Conservation (phyloP, 2,113 vertebrate species). For the Psettodes erumei region DNA sequence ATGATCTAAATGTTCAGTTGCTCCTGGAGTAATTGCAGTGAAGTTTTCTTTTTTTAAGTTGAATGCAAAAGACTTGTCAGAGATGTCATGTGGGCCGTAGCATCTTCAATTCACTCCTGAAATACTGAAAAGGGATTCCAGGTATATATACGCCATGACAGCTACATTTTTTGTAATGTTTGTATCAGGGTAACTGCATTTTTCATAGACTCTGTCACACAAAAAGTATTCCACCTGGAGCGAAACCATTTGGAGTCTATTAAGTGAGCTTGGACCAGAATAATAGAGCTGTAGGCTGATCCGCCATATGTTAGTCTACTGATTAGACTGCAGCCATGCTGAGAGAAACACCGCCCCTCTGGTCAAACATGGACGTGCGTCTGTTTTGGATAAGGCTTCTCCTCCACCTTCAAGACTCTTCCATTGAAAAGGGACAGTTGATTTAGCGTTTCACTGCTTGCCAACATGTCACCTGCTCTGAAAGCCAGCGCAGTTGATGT, state of each 20-base stretch:
- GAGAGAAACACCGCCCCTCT: conserved; percentile 60
- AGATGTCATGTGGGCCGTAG: neutral
- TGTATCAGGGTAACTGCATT: conserved; percentile 6
- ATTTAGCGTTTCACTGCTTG: conserved; percentile 31
- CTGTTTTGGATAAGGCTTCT: conserved; percentile 59
- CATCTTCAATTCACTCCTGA: neutral
- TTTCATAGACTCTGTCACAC: conserved; percentile 9
- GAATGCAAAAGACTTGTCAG: neutral
- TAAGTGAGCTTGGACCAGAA: conserved; percentile 54
- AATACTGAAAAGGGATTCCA: no score
- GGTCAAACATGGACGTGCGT: conserved; percentile 63
- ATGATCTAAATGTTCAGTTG: neutral
- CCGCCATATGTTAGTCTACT: conserved; percentile 67
- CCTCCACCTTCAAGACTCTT: conserved; percentile 39
- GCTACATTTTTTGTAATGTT: neutral
- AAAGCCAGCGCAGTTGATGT: neutral
- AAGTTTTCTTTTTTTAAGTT: neutral
- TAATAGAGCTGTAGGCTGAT: conserved; percentile 58
- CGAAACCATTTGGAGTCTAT: conserved; percentile 51
- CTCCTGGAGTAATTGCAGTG: neutral
- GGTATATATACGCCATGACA: neutral
- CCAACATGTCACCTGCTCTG: conserved; percentile 16
- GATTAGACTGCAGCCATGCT: conserved; percentile 69
- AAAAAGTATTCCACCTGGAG: conserved; percentile 49
- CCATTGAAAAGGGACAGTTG: conserved; percentile 49